Conservation (phyloP, 1,140 invertebrate genomes). For the Arion vulgaris region DNA sequence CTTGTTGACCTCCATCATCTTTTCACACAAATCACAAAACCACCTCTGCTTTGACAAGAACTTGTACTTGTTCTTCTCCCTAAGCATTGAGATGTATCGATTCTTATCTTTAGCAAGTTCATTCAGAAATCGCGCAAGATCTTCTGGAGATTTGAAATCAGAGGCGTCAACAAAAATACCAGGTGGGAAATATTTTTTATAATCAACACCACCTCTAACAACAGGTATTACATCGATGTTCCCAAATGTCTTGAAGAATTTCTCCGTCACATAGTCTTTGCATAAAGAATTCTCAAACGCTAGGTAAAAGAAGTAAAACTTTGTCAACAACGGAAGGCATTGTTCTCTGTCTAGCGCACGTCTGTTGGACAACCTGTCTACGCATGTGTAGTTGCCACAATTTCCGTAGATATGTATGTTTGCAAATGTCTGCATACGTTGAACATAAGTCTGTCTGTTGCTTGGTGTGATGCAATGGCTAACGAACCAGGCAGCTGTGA, state of each 20-base stretch:
- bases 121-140: conserved; percentile 24
- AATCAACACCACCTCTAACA: conserved; percentile 22
- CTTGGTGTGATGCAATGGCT: conserved; percentile 77
- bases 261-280: conserved; percentile 95
- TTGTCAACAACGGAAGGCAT: conserved; percentile 37
- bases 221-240: conserved; percentile 35
- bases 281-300: conserved; percentile 91
- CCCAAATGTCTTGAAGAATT: conserved; percentile 81
- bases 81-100: conserved; percentile 22
- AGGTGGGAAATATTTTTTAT: conserved; percentile 12
- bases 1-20: neutral
- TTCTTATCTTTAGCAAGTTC: conserved; percentile 27
- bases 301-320: conserved; percentile 66
- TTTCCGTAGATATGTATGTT: conserved; percentile 78
- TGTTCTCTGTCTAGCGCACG: neutral
- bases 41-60: neutral
- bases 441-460: conserved; percentile 75
- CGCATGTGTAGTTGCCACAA: conserved; percentile 70
- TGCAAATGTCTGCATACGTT: conserved; percentile 74
- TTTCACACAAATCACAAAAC: neutral
- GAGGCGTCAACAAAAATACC: conserved; percentile 39
- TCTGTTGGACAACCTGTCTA: neutral
- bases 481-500: conserved; percentile 77
- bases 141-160: conserved; percentile 38
- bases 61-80: conserved; percentile 28